phyloP scores from a whole-genome alignment of 2,797 vertebrate species.

The Aselliscus stoliczkanus region DNA sequence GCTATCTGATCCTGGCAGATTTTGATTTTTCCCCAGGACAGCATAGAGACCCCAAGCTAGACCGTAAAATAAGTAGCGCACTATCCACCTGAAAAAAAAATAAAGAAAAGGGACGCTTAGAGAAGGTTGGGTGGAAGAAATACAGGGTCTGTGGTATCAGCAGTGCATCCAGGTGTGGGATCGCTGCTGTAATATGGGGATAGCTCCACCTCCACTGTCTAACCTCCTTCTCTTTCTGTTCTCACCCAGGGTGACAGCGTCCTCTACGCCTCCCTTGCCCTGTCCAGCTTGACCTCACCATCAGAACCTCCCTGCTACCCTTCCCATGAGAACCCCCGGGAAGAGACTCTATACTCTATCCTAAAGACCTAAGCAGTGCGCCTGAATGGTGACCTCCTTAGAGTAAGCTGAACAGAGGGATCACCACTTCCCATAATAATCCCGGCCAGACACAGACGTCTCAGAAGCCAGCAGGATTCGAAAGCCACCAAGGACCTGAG shows the following conservation, averaged over 20 bases:
- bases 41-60: background rate
- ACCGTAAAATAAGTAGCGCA: conserved; percentile 4
- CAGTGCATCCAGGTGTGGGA: background rate
- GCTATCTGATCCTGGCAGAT: background rate
- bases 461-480: background rate
- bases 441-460: background rate
- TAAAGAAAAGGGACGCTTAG: background rate
- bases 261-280: conserved; percentile 31
- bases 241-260: background rate
- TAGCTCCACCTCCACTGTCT: background rate
- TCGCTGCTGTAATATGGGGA: background rate
- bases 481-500: background rate
- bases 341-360: conserved; percentile 46
- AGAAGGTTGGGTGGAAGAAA: background rate
- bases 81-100: background rate
- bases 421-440: background rate
- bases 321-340: background rate
- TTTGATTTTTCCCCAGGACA: background rate
- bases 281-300: background rate
- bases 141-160: background rate
- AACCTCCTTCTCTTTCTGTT: background rate
- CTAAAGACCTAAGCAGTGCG: background rate
- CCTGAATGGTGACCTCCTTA: background rate
- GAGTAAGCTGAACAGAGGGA: background rate
- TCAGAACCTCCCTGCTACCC: background rate